Evolutionary conservation across 2,888 invertebrate species (phyloP).

Genomic region (Pheosia gnoma): DNA sequence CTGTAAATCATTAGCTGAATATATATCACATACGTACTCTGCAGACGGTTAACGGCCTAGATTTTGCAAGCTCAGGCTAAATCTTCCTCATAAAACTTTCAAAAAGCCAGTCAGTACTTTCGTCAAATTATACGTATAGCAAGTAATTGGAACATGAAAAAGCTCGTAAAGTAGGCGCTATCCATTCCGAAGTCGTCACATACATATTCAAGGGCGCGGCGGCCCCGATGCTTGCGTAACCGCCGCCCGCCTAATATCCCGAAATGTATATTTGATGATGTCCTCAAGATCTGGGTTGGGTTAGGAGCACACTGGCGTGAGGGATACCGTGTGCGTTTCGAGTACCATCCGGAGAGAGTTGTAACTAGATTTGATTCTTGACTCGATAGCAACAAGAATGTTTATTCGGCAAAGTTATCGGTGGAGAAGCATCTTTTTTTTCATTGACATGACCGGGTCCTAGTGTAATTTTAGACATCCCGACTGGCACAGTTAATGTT

Average conservation of each 20-base stretch:
- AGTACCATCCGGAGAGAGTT: not conserved
- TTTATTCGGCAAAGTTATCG: too few relatives aligned
- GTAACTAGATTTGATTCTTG: not conserved
- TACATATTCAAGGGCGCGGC: slow-evolving; percentile 65
- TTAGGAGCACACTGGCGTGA: slow-evolving; percentile 4
- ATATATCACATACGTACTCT: too few relatives aligned
- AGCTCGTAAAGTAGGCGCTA: slow-evolving; percentile 1
- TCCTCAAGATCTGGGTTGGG: slow-evolving; percentile 41
- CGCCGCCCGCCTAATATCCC: slow-evolving; percentile 60
- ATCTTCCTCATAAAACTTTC: not conserved
- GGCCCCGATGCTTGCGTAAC: slow-evolving; percentile 46
- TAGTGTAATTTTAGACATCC: too few relatives aligned
- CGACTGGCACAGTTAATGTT: too few relatives aligned
- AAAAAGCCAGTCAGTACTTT: not conserved
- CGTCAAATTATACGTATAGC: slow-evolving; percentile 1
- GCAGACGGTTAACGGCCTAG: too few relatives aligned
- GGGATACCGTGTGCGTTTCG: not conserved
- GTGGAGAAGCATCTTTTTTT: too few relatives aligned
- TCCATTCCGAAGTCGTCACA: slow-evolving; percentile 28
- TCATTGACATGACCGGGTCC: too few relatives aligned
- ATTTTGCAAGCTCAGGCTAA: too few relatives aligned
- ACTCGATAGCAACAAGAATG: too few relatives aligned
- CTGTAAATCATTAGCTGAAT: too few relatives aligned
- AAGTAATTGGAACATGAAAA: slow-evolving; percentile 23
- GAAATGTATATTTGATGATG: slow-evolving; percentile 79